Evolutionary conservation across 2,888 invertebrate genomes (phyloP).

Genomic region (Dryococelus australis): DNA sequence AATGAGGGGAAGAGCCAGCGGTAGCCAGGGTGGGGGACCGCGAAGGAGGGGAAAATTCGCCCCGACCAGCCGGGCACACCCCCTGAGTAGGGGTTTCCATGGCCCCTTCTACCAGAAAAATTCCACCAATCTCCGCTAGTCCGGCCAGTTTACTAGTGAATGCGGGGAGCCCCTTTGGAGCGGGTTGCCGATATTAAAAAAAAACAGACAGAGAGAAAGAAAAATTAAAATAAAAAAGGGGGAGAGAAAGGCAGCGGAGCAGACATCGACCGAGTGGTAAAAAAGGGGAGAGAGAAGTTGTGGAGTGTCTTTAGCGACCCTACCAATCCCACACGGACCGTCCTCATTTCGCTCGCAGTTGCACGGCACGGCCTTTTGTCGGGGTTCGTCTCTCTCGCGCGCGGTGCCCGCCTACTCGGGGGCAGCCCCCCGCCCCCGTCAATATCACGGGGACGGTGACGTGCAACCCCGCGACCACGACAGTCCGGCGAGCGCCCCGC

Average conservation of each 20-base stretch:
- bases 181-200: neutral
- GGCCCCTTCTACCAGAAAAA: conserved; percentile 32
- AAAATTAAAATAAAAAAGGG: neutral
- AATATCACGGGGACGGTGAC: too few relatives aligned
- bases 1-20: neutral
- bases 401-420: neutral
- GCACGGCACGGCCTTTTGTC: neutral
- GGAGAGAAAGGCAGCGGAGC: neutral
- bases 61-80: neutral
- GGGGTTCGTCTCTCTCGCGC: neutral
- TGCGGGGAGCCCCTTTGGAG: conserved; percentile 17
- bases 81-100: conserved; percentile 28
- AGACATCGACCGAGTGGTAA: neutral
- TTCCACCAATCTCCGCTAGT: conserved; percentile 38
- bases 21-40: neutral
- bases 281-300: conserved; percentile 5
- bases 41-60: neutral
- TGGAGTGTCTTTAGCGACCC: conserved; percentile 22
- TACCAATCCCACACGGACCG: conserved; percentile 23
- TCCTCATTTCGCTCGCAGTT: conserved; percentile 21
- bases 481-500: neutral
- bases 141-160: conserved; percentile 35
- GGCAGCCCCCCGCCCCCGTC: neutral
- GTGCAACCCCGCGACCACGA: neutral
- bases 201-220: neutral